These are phyloP conservation scores for Drosophila mimica DNA, from an alignment of 2,888 invertebrate species.

Conservation along the genomic window DNA sequence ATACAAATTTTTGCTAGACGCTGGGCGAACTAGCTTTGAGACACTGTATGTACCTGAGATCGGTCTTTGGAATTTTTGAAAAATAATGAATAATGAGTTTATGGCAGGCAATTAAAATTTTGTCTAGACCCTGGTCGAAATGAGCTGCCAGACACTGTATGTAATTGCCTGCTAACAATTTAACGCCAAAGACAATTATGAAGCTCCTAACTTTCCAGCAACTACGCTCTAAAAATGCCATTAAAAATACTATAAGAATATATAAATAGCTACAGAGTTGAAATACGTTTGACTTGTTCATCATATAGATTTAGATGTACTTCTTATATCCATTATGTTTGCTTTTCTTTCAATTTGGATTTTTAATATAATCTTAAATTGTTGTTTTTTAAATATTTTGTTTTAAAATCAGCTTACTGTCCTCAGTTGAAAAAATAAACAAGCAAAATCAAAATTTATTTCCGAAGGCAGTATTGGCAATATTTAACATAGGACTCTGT, in stretches of 20 bases:
- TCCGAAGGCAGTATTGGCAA: not conserved
- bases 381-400: not conserved
- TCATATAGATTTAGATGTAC: not conserved
- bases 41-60: too few relatives aligned
- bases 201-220: not conserved
- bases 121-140: too few relatives aligned
- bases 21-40: too few relatives aligned
- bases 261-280: not conserved
- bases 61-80: too few relatives aligned
- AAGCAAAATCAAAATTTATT: not conserved
- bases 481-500: not conserved
- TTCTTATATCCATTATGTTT: not conserved
- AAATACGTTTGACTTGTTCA: not conserved
- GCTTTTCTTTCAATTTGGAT: not conserved
- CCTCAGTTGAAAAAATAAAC: not conserved
- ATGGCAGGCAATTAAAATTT: too few relatives aligned
- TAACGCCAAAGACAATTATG: not conserved
- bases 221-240: not conserved
- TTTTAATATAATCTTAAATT: not conserved
- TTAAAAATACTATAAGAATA: not conserved
- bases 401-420: not conserved
- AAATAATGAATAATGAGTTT: too few relatives aligned
- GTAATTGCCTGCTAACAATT: constrained; percentile 23
- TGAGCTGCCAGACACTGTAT: not conserved
- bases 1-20: too few relatives aligned